phyloP scores from a whole-genome alignment of 1,140 invertebrate species.

The Aphidius ervi region DNA sequence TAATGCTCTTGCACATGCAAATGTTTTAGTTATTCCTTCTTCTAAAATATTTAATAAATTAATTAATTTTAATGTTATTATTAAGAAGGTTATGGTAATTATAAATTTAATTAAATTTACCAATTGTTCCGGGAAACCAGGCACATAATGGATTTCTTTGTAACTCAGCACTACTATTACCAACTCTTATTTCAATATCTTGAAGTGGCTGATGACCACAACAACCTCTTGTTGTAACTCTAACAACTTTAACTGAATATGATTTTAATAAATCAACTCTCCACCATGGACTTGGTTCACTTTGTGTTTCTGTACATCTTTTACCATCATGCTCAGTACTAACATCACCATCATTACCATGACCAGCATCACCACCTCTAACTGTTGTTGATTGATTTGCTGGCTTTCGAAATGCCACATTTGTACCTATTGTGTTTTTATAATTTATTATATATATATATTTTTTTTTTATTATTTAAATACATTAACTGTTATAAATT shows the following conservation, averaged over 20 bases:
- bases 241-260: constrained; percentile 77
- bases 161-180: constrained; percentile 80
- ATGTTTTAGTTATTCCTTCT: constrained; percentile 85
- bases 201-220: constrained; percentile 86
- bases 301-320: constrained; percentile 82
- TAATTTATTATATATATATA: constrained; percentile 2
- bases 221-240: constrained; percentile 81
- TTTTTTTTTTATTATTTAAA: neutral
- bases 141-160: constrained; percentile 86
- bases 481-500: constrained; percentile 1
- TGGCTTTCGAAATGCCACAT: constrained; percentile 81
- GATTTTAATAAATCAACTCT: constrained; percentile 78
- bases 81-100: no score
- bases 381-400: constrained; percentile 86
- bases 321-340: constrained; percentile 81
- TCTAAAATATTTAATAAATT: constrained; percentile 53
- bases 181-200: constrained; percentile 86
- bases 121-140: constrained; percentile 89
- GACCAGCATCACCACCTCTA: constrained; percentile 71
- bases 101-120: constrained; percentile 50
- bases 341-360: constrained; percentile 81
- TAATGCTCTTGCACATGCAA: constrained; percentile 78
- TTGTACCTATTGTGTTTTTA: constrained; percentile 60
- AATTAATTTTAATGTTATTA: no score
- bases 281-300: constrained; percentile 88